A percentile compares a stretch with the other conserved stretches of the same genome.
phyloP scores from a whole-genome alignment of 92 coral and sea anemone genomes.

The Hydrozoanthus gracilis region DNA sequence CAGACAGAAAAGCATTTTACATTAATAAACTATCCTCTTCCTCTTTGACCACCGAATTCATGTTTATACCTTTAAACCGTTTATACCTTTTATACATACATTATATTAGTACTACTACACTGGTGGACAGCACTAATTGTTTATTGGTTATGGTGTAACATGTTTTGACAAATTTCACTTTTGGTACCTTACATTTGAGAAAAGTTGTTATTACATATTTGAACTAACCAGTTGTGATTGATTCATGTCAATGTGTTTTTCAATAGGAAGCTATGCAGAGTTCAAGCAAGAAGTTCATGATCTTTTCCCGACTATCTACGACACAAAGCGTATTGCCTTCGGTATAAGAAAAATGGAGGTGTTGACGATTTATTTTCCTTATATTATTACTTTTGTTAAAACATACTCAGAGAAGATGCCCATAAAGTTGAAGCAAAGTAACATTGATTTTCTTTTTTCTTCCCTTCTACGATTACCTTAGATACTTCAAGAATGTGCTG shows the following conservation, averaged over 20 bases:
- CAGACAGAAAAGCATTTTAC: no score
- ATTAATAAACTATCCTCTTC: no score
- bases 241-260: neutral
- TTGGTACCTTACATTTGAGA: no score
- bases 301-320: slow-evolving; percentile 79
- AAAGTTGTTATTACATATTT: no score
- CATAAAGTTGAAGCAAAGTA: neutral
- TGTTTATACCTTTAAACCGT: no score
- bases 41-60: no score
- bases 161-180: no score
- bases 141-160: no score
- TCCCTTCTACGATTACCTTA: neutral
- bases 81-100: no score
- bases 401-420: neutral
- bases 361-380: neutral
- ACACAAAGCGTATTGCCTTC: slow-evolving; percentile 89
- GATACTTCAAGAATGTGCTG: slow-evolving; percentile 53
- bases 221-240: neutral
- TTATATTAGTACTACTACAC: no score
- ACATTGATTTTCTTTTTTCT: neutral
- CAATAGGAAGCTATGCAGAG: slow-evolving; percentile 69
- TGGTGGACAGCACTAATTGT: no score
- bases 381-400: neutral
- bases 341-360: slow-evolving; percentile 78
- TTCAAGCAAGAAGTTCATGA: slow-evolving; percentile 76